A percentile compares a stretch with the other conserved stretches of the same genome.
Conservation (phyloP, 2,797 vertebrate species). For the Alosa sapidissima region DNA sequence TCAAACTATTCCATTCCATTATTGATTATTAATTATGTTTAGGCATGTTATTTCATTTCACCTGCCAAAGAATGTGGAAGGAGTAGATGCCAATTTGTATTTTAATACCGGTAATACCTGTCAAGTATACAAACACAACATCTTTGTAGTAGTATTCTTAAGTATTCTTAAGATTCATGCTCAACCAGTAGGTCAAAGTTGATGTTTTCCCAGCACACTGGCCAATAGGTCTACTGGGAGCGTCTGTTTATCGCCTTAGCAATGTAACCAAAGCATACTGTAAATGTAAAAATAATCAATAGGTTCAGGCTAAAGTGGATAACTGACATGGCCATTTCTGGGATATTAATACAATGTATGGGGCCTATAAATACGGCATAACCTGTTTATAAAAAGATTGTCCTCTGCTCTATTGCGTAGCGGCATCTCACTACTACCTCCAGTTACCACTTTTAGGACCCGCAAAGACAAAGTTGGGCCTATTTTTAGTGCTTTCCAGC, state of each 20-base stretch:
- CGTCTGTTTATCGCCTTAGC: constrained; percentile 2
- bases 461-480: constrained; percentile 54
- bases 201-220: constrained; percentile 7
- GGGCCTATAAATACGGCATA: constrained; percentile 61
- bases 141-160: no score
- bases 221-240: constrained; percentile 4
- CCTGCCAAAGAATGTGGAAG: no score
- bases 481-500: constrained; percentile 64
- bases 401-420: constrained; percentile 55
- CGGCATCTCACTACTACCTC: constrained; percentile 61
- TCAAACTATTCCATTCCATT: no score
- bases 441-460: constrained; percentile 61
- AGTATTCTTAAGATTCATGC: constrained; percentile 26
- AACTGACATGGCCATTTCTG: constrained; percentile 51
- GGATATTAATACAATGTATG: constrained; percentile 59
- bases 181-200: constrained; percentile 37
- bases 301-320: constrained; percentile 48
- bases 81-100: no score
- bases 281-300: constrained; percentile 47
- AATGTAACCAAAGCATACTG: constrained; percentile 26
- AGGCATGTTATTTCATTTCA: no score
- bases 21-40: no score
- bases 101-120: neutral
- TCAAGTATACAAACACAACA: no score
- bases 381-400: constrained; percentile 62